Conservation (phyloP, 2,888 invertebrate genomes). For the Clepsis dumicolana region DNA sequence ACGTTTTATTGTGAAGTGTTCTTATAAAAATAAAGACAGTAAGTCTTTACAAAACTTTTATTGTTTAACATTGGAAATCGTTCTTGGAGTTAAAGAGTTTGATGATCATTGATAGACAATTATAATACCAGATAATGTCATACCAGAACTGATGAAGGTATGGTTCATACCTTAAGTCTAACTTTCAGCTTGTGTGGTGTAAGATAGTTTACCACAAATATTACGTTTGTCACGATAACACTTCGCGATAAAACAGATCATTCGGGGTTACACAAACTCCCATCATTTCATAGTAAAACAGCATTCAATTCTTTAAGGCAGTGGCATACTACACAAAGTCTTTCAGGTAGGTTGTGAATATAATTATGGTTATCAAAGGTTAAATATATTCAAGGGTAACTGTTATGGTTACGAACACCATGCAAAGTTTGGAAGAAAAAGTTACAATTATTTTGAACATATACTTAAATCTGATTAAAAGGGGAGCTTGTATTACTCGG, state of each 20-base stretch:
- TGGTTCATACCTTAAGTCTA: too few species aligned
- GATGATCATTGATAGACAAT: too few species aligned
- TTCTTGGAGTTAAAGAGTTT: too few species aligned
- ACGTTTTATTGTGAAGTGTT: slow-evolving; percentile 30
- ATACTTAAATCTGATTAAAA: slow-evolving; percentile 10
- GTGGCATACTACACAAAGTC: slow-evolving; percentile 17
- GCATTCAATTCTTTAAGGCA: slow-evolving; percentile 20
- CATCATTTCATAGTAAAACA: slow-evolving; percentile 42
- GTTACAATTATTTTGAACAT: background rate
- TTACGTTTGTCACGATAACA: slow-evolving; percentile 21
- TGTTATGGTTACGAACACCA: slow-evolving; percentile 51
- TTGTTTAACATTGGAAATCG: too few species aligned
- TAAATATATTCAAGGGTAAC: slow-evolving; percentile 19
- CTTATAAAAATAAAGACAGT: background rate
- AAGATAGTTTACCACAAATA: background rate
- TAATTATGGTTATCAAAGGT: slow-evolving; percentile 22
- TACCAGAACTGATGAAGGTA: too few species aligned
- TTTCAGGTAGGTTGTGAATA: slow-evolving; percentile 8
- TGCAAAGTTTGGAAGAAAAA: slow-evolving; percentile 55
- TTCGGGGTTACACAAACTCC: slow-evolving; percentile 65
- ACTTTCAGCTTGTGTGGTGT: background rate
- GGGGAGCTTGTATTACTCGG: slow-evolving; percentile 65
- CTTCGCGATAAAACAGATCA: slow-evolving; percentile 42
- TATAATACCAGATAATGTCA: too few species aligned
- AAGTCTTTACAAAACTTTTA: too few species aligned